Base-by-base conservation (phyloP, 2,888 invertebrate species). In the Dexiosoma caninum region DNA sequence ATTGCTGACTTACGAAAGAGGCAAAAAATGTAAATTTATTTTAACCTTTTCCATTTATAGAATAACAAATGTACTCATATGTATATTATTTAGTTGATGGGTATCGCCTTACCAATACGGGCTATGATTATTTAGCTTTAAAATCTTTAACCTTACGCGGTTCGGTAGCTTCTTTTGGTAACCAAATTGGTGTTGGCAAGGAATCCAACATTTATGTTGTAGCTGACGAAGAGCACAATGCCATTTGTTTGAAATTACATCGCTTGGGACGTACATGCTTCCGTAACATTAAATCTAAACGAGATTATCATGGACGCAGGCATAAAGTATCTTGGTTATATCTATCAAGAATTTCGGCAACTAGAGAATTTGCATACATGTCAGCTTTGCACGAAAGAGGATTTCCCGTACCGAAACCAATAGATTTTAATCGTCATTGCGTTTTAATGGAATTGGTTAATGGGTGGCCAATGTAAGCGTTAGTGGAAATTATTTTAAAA, bases 121-220 rank as follows among this genome's bases (percentile, higher is more conserved):
- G 99, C 0, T 99, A 99, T 88, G 99, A 99, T 91, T 99, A 97
- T 89, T 92, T 99, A 82, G 98, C 99, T 0, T 91, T 99, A 10
- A 97, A 98, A 89, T 95, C 95, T 0, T 91, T 98, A 10, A 93
- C 95, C 0, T 93, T 95, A 74, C 93, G 96, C 35, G 94, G 94
- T 78, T 93, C 95, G 1, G 92, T 98, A 16, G 91, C 93, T 42
- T 96, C 96, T 1, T 97, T 99, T 88, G 99, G 99, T 12, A 98
- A 97, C 89, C 98, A 99, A 91, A 99, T 99, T 85, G 99, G 99
- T 40, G 96, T 98, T 37, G 99, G 99, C 49, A 99, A 99, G 89
- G 99, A 99, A 90, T 99, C 99, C 0, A 98, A 98, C 88, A 96
- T 99, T 83, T 99, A 97, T 87, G 93, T 95, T 49, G 97, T 97